A percentile compares a stretch with the other conserved stretches of the same genome.
These are phyloP conservation scores for Dolomedes plantarius DNA, from an alignment of 2,888 invertebrate species.

Conservation along the genomic window DNA sequence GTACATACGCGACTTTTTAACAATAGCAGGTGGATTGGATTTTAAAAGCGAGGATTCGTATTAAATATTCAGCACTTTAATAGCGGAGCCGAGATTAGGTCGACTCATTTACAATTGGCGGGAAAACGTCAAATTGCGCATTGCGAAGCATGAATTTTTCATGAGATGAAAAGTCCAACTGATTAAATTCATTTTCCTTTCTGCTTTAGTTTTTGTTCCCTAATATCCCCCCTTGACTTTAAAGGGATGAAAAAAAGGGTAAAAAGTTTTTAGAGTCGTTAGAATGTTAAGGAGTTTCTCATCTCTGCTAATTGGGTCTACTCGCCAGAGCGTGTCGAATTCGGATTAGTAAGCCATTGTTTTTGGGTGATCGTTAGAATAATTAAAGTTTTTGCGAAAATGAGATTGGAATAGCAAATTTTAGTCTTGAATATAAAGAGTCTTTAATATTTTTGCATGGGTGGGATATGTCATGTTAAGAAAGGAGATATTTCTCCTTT, in stretches of 20 bases:
- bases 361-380: conserved; percentile 10
- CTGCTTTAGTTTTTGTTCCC: conserved; percentile 17
- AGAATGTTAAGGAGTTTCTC: neutral
- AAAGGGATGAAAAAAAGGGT: neutral
- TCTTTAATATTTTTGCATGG: neutral
- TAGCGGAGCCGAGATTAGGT: conserved; percentile 58
- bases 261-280: neutral
- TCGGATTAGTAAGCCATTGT: conserved; percentile 1
- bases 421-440: neutral
- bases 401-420: neutral
- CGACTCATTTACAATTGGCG: conserved; percentile 67
- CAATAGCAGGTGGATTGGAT: conserved; percentile 60
- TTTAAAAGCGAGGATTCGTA: conserved; percentile 53
- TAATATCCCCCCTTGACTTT: neutral
- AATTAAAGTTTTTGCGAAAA: conserved; percentile 7
- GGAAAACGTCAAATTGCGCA: conserved; percentile 66
- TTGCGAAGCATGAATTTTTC: conserved; percentile 68
- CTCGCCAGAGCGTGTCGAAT: neutral
- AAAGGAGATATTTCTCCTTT: no score
- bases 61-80: conserved; percentile 69
- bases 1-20: conserved; percentile 26
- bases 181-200: conserved; percentile 66
- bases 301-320: neutral
- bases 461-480: no score
- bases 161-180: conserved; percentile 65